These are phyloP conservation scores for Promerops cafer DNA, from an alignment of 2,113 vertebrate genomes.

Conservation along the genomic window DNA sequence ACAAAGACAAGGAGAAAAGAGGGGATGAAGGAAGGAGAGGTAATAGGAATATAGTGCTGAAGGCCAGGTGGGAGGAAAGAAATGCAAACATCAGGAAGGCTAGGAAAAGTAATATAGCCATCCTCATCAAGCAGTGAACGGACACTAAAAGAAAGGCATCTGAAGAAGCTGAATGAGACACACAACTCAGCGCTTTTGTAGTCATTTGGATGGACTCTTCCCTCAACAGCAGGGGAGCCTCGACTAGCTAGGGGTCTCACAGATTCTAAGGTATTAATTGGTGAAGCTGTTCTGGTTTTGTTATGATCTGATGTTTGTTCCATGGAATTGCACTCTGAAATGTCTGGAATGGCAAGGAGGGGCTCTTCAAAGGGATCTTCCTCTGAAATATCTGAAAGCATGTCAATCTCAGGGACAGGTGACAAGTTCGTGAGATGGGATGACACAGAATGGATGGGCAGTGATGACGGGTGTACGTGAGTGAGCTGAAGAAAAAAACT, in stretches of 20 bases:
- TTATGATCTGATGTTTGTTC: constrained; percentile 20
- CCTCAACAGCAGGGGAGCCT: neutral
- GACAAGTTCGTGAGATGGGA: constrained; percentile 73
- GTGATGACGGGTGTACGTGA: constrained; percentile 77
- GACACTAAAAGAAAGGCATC: constrained; percentile 60
- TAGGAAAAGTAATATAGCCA: constrained; percentile 75
- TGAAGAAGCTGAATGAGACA: constrained; percentile 66
- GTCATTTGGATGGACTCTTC: neutral
- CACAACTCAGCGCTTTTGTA: constrained; percentile 23
- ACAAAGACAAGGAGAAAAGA: constrained; percentile 84
- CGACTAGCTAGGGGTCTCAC: neutral
- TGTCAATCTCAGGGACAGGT: constrained; percentile 83
- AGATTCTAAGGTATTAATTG: neutral
- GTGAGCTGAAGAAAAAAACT: constrained; percentile 66
- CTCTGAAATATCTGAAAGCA: constrained; percentile 89
- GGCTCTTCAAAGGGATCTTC: constrained; percentile 75
- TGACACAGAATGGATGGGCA: constrained; percentile 72
- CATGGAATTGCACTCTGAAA: constrained; percentile 23
- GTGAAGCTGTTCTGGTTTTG: neutral
- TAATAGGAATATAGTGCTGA: constrained; percentile 72
- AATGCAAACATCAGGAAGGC: constrained; percentile 77
- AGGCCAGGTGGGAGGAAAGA: constrained; percentile 73
- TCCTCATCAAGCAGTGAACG: constrained; percentile 76
- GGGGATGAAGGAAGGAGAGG: constrained; percentile 82
- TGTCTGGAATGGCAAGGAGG: constrained; percentile 45